These are phyloP conservation scores for Spilogale gracilis DNA, from an alignment of 2,113 vertebrate genomes.

Conservation along the genomic window DNA sequence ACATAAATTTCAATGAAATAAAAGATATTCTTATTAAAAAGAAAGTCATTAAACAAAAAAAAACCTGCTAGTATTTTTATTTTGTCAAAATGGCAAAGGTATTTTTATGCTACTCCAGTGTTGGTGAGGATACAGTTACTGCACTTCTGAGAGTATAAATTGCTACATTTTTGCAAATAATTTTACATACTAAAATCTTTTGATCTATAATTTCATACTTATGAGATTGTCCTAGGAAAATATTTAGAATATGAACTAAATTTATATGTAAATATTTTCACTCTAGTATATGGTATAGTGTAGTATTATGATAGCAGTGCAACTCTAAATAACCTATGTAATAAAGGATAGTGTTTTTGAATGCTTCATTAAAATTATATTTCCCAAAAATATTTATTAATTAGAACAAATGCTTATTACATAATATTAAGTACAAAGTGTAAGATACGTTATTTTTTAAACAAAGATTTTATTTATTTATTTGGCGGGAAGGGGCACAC, in stretches of 20 bases:
- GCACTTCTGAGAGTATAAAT: background rate
- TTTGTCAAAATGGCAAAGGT: background rate
- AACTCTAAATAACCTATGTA: background rate
- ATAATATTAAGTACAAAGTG: background rate
- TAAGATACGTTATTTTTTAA: background rate
- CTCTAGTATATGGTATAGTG: background rate
- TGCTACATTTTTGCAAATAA: background rate
- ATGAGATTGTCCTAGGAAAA: slow-evolving; percentile 44
- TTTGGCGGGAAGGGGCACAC: background rate
- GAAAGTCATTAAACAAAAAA: background rate
- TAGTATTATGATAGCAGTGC: background rate
- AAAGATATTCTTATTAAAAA: background rate
- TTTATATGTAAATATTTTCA: background rate
- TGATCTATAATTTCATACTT: background rate
- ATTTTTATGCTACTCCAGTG: background rate
- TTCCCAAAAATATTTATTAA: background rate
- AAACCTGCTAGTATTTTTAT: background rate
- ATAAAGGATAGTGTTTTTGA: background rate
- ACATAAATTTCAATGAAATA: slow-evolving; percentile 1
- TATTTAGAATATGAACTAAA: background rate
- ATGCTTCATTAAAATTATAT: background rate
- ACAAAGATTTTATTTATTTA: background rate
- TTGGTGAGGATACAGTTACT: background rate
- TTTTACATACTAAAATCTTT: background rate
- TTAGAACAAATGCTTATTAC: background rate